Percentiles rank a stretch among this genome's conserved stretches.
Conservation (phyloP, 2,113 vertebrate species). For the Catharus bicknelli region DNA sequence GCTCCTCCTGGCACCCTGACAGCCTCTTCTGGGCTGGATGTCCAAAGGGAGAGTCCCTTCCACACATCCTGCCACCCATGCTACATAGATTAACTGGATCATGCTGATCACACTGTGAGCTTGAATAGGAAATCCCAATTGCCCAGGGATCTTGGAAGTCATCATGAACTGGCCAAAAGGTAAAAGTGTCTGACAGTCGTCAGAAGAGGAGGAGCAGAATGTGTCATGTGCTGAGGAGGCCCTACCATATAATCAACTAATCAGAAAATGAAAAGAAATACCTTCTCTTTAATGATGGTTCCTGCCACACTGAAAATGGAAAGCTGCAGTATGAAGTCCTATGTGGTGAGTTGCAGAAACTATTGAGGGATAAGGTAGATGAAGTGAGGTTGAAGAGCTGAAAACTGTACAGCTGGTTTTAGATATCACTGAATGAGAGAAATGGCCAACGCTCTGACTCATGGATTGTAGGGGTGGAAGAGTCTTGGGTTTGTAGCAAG, state of each 20-base stretch:
- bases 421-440: not conserved
- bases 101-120: accelerated
- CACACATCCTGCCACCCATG: not conserved
- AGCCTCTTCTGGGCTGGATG: not conserved
- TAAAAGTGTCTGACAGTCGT: not conserved
- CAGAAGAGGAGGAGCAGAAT: not conserved
- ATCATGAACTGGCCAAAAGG: not conserved
- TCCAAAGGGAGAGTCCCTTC: not conserved
- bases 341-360: not conserved
- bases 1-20: not conserved
- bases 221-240: not conserved
- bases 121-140: not conserved
- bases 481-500: not conserved
- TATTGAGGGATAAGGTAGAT: not conserved
- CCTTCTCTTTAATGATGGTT: not conserved
- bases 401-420: not conserved
- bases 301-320: not conserved
- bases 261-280: not conserved
- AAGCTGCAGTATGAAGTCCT: not conserved
- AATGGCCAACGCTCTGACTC: not conserved
- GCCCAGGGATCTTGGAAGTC: not conserved
- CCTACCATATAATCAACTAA: not conserved
- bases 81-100: not conserved
- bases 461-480: not conserved
- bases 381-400: not conserved